phyloP scores from a whole-genome alignment of 2,113 vertebrate species.

The Chloebia gouldiae region DNA sequence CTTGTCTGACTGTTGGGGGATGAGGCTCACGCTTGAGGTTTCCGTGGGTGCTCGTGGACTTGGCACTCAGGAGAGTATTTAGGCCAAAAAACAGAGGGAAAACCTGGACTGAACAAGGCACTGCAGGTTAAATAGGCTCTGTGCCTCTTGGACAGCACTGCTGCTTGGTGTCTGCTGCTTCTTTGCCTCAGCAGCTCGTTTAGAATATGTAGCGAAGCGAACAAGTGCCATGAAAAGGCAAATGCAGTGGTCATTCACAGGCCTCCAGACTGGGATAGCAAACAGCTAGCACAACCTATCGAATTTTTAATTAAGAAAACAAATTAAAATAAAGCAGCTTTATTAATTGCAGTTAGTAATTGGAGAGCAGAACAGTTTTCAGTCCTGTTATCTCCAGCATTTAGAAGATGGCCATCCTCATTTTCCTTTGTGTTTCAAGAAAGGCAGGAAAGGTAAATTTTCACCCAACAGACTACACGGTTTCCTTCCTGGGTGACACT shows the following conservation, averaged over 20 bases:
- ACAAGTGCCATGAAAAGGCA: fast-evolving
- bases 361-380: neutral
- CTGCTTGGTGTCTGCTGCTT: neutral
- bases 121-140: neutral
- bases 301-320: neutral
- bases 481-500: neutral
- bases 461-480: neutral
- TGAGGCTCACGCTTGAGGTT: neutral
- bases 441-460: neutral
- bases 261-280: neutral
- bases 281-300: fast-evolving
- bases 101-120: too few relatives aligned
- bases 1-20: fast-evolving
- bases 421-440: neutral
- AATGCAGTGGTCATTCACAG: neutral
- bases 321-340: neutral
- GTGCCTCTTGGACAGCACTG: neutral
- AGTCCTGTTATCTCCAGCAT: neutral
- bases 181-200: neutral
- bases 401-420: neutral
- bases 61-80: neutral
- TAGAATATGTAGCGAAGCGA: neutral
- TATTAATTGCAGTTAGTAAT: neutral
- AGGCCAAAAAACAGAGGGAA: neutral
- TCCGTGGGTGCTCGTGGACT: fast-evolving